Conservation (phyloP, 2,113 vertebrate species). For the Acrocephalus kingi region DNA sequence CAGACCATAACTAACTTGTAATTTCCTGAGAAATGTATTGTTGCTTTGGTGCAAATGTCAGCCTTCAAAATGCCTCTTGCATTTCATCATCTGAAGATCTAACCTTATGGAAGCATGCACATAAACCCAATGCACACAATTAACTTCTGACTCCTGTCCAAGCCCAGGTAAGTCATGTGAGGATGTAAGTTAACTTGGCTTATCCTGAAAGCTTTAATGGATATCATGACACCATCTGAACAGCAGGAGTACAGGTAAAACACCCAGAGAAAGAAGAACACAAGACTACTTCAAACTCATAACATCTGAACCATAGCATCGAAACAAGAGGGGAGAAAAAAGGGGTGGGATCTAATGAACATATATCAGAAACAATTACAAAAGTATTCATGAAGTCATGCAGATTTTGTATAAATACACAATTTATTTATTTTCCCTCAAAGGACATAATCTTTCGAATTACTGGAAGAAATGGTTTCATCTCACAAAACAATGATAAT, state of each 20-base stretch:
- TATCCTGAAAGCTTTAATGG: not conserved
- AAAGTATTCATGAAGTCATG: not conserved
- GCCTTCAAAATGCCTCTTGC: not conserved
- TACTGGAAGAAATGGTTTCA: not conserved
- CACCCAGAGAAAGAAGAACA: not conserved
- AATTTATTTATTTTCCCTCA: not conserved
- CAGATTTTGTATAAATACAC: not conserved
- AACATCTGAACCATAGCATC: not conserved
- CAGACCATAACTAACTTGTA: not conserved
- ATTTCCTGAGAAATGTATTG: not conserved
- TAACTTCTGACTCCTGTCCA: not conserved
- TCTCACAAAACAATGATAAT: not conserved
- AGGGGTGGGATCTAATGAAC: not conserved
- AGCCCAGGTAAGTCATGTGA: not conserved
- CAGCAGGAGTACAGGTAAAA: not conserved
- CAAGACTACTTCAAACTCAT: not conserved
- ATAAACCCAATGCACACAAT: fast-evolving
- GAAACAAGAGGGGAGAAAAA: not conserved
- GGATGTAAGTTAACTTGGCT: not conserved
- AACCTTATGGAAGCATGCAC: not conserved
- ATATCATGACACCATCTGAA: not conserved
- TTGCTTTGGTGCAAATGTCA: not conserved
- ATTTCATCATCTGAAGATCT: not conserved
- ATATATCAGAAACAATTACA: not conserved
- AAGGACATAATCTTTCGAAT: not conserved